phyloP scores from a whole-genome alignment of 2,113 vertebrate genomes.

The Dasyurus viverrinus region DNA sequence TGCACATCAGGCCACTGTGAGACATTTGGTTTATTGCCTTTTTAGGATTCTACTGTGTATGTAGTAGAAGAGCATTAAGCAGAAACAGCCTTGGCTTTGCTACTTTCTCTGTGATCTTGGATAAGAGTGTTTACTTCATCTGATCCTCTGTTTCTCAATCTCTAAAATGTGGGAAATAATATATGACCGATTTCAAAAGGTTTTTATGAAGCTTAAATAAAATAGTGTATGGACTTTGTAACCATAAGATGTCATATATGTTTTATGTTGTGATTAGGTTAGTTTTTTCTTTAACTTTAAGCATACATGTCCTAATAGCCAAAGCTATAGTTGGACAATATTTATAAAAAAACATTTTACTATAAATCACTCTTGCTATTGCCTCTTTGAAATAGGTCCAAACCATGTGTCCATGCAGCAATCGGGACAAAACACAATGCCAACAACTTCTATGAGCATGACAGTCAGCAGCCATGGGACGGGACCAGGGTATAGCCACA shows the following conservation, averaged over 20 bases:
- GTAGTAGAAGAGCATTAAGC: not conserved
- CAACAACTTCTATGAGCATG: slow-evolving; percentile 92
- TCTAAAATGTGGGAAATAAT: not conserved
- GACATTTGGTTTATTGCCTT: not conserved
- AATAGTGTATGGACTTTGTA: not conserved
- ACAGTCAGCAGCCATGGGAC: slow-evolving; percentile 89
- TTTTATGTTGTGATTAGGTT: not conserved
- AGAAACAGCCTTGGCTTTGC: not conserved
- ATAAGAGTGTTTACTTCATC: not conserved
- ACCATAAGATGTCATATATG: not conserved
- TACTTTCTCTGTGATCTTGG: not conserved
- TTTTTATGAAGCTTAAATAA: not conserved
- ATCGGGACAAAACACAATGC: slow-evolving; percentile 89
- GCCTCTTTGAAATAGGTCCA: slow-evolving; percentile 84
- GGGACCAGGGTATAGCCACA: slow-evolving; percentile 90
- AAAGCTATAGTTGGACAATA: not conserved
- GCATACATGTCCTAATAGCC: not conserved
- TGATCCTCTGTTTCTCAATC: not conserved
- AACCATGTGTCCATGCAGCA: slow-evolving; percentile 94
- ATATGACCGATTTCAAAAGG: not conserved
- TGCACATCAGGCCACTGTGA: not conserved
- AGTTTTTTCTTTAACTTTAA: not conserved
- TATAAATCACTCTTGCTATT: slow-evolving; percentile 20
- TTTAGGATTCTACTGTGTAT: not conserved
- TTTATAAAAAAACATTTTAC: not conserved